A percentile compares a stretch with the other conserved stretches of the same genome.
These are phyloP conservation scores for Rhincodon typus DNA, from an alignment of 2,797 vertebrate species.

Conservation along the genomic window DNA sequence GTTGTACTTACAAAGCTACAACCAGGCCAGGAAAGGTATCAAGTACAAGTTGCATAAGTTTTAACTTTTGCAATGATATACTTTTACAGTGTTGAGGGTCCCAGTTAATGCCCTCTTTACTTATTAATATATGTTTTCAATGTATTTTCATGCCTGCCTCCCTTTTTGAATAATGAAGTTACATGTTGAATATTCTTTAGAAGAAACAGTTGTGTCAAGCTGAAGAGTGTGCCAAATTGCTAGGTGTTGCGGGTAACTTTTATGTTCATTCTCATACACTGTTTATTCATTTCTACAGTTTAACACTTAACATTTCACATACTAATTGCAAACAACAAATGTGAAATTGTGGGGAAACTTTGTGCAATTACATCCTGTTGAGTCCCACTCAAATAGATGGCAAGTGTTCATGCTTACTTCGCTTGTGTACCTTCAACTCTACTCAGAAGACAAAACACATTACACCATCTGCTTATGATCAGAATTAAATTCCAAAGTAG, in stretches of 20 bases:
- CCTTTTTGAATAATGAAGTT: not conserved
- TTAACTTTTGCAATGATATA: too few species aligned
- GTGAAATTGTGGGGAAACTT: not conserved
- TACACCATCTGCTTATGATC: constrained; percentile 25
- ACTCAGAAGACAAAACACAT: constrained; percentile 16
- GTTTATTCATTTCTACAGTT: not conserved
- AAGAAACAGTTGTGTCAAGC: not conserved
- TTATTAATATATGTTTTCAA: not conserved
- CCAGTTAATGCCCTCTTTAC: too few species aligned
- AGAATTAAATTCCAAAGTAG: not conserved
- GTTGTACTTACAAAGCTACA: too few species aligned
- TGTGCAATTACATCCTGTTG: not conserved
- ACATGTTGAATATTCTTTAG: not conserved
- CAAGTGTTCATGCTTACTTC: not conserved
- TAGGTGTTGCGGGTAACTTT: not conserved
- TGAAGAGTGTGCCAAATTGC: not conserved
- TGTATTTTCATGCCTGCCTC: not conserved
- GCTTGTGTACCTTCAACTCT: not conserved
- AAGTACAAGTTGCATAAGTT: too few species aligned
- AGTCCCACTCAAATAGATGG: not conserved
- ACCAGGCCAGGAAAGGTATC: too few species aligned
- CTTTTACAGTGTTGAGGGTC: too few species aligned
- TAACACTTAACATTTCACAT: not conserved
- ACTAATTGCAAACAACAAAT: not conserved
- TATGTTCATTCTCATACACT: not conserved